A percentile compares a stretch with the other conserved stretches of the same genome.
Evolutionary conservation across 2,888 invertebrate genomes (phyloP).

Genomic region (Drosophila maculinotata): DNA sequence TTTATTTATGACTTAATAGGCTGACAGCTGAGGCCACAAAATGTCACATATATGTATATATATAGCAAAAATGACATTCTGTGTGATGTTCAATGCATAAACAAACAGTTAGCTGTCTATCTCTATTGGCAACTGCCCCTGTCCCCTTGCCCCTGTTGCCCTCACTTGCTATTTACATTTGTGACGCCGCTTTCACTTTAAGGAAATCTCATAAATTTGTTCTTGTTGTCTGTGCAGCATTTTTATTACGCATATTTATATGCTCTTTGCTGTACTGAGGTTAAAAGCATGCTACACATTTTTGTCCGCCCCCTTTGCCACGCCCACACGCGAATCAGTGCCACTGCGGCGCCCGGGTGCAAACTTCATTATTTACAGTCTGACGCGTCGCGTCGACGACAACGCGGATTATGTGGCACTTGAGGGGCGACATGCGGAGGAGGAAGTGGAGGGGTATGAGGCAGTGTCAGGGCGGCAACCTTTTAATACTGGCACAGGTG

Average conservation of each 20-base stretch:
- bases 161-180: constrained; percentile 32
- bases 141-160: background rate
- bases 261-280: constrained; percentile 23
- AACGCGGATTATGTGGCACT: constrained; percentile 47
- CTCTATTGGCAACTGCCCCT: background rate
- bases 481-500: constrained; percentile 48
- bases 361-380: constrained; percentile 83
- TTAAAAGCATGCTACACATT: constrained; percentile 55
- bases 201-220: constrained; percentile 55
- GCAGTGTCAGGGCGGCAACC: constrained; percentile 36
- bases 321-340: constrained; percentile 44
- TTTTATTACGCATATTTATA: constrained; percentile 60
- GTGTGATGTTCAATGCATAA: constrained; percentile 43
- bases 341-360: constrained; percentile 52
- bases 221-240: constrained; percentile 52
- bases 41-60: constrained; percentile 17
- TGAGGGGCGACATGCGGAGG: constrained; percentile 5
- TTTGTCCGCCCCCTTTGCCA: constrained; percentile 1
- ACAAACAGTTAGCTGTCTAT: constrained; percentile 22
- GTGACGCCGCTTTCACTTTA: constrained; percentile 27
- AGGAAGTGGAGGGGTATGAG: background rate
- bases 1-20: constrained; percentile 61
- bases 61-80: constrained; percentile 15
- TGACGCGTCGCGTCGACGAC: constrained; percentile 72
- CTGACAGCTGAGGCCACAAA: constrained; percentile 26